Percentiles rank a stretch among this genome's conserved stretches.
Conservation (phyloP, 23 tunicate species). For the Trididemnum miniatum region DNA sequence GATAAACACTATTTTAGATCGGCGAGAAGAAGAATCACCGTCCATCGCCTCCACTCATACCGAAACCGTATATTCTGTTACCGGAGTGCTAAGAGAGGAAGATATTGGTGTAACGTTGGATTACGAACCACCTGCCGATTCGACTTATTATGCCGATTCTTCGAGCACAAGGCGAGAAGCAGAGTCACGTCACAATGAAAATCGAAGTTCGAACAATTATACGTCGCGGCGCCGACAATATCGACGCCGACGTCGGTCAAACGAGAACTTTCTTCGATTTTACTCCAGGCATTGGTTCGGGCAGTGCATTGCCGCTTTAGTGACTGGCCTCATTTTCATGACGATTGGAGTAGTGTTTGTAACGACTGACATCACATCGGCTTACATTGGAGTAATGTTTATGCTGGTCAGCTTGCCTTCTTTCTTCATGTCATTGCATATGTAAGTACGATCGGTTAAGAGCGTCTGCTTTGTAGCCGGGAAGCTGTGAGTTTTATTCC, state of each 20-base stretch:
- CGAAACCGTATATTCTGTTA: not conserved
- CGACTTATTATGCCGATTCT: not conserved
- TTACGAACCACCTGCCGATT: slow-evolving; percentile 32
- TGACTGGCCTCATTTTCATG: slow-evolving; percentile 65
- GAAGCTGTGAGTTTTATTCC: no score
- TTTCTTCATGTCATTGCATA: slow-evolving; percentile 15
- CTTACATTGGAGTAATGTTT: slow-evolving; percentile 68
- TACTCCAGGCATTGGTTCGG: slow-evolving; percentile 77
- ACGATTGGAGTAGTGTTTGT: slow-evolving; percentile 65
- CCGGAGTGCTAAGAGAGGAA: slow-evolving; percentile 4
- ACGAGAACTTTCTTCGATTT: slow-evolving; percentile 19
- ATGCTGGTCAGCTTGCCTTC: slow-evolving; percentile 61
- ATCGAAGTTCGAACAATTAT: not conserved
- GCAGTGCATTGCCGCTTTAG: slow-evolving; percentile 54
- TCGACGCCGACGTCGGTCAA: not conserved
- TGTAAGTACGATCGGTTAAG: slow-evolving; percentile 19
- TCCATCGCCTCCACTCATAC: no score
- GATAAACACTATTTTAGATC: no score
- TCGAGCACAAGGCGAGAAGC: not conserved
- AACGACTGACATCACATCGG: slow-evolving; percentile 24
- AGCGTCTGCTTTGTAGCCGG: no score
- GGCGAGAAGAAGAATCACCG: no score
- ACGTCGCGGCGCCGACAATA: not conserved
- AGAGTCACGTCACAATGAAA: not conserved
- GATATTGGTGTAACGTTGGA: slow-evolving; percentile 45